Evolutionary conservation across 1,140 invertebrate species (phyloP), one percentile per base, ranked within the genome.

Genomic region (Augochlora pura): DNA sequence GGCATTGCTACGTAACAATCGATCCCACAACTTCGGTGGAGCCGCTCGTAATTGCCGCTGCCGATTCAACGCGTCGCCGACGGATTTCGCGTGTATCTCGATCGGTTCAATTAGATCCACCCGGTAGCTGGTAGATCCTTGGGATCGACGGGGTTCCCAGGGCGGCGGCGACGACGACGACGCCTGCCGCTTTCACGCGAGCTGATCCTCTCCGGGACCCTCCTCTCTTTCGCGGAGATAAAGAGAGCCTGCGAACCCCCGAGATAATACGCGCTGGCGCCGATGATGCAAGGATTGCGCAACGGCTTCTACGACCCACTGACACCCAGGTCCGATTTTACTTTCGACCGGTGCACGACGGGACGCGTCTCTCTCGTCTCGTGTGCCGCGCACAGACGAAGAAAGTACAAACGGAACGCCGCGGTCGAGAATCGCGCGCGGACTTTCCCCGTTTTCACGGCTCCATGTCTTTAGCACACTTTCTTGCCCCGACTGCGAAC

Each of bases 381-480:
- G 32, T 27, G 27, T 68, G 63, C 49, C 49, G 14, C 14, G 3
- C 6, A 32, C 23, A 59, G 64, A 38, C 25, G 65, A 83, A 52
- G 82, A 84, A 83, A 84, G 70, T 68, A 10, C 27, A 32, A 4
- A 32, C 32, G 4, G 1, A 32, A 32, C 32, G 32, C 1, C 32
- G 4, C 39, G 25, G 23, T 49, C 27, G 59, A 52, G 59, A 52
- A 8, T 7, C 60, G 12, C 27, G 52, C 60, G 12, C 27, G 52
- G 68, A 83, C 83, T 84, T 84, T 83, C 83, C 77, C 83, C 76
- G 60, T 78, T 78, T 78, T 78, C 76, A 78, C 76, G 68, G 74
- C 66, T 71, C 57, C 59, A 16, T 67, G 27, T 60, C 65, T 25
- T 14, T 1, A 9, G 63, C 57, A 10, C 10, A 62, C 74, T 77